phyloP scores from a whole-genome alignment of 2,888 invertebrate genomes.

The Mythimna pallens region DNA sequence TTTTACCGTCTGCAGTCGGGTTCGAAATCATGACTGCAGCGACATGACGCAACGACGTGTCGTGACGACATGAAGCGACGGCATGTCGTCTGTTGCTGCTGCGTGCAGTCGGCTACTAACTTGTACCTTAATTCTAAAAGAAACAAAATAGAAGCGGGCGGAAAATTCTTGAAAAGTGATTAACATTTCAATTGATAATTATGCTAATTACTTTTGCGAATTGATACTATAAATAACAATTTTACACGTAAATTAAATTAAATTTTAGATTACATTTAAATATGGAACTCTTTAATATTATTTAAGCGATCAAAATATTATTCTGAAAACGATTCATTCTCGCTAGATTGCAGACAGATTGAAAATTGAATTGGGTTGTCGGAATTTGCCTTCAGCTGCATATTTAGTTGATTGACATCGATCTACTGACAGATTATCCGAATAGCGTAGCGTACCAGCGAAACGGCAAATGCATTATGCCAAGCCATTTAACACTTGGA shows the following conservation, averaged over 20 bases:
- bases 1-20: too few relatives aligned
- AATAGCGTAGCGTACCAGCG: constrained; percentile 42
- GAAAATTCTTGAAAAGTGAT: not conserved
- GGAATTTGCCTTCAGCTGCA: constrained; percentile 25
- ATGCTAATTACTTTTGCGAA: too few relatives aligned
- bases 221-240: too few relatives aligned
- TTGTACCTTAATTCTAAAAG: too few relatives aligned
- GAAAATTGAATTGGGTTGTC: constrained; percentile 28
- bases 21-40: too few relatives aligned
- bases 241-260: not conserved
- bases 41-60: too few relatives aligned
- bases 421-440: constrained; percentile 52
- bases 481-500: constrained; percentile 70
- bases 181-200: too few relatives aligned
- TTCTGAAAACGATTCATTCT: constrained; percentile 6
- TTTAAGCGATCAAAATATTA: constrained; percentile 10
- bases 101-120: too few relatives aligned
- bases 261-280: not conserved
- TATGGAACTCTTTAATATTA: not conserved
- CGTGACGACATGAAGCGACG: too few relatives aligned
- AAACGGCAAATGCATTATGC: constrained; percentile 64
- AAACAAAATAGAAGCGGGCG: not conserved
- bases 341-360: constrained; percentile 9
- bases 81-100: too few relatives aligned
- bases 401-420: constrained; percentile 62